Evolutionary conservation across 2,113 vertebrate species (phyloP).

Genomic region (Rhinopithecus roxellana): DNA sequence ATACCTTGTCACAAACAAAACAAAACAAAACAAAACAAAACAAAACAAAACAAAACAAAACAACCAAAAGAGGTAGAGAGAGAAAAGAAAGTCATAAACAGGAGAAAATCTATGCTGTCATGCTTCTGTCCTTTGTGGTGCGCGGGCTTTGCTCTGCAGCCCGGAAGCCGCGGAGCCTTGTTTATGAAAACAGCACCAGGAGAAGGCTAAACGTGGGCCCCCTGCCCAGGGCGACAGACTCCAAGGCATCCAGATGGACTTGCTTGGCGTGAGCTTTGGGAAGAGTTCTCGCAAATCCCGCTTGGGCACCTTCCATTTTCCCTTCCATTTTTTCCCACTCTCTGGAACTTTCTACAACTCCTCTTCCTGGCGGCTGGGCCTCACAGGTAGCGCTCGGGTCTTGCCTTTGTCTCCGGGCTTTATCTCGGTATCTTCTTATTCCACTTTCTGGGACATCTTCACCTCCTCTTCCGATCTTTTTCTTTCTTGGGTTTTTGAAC

Average conservation of each 20-base stretch:
- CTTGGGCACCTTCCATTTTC: not conserved
- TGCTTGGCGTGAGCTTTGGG: not conserved
- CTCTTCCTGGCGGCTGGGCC: accelerated
- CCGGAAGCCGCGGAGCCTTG: not conserved
- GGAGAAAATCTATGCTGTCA: not conserved
- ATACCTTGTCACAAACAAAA: too few species aligned
- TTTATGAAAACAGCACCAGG: accelerated
- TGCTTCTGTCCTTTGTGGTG: not conserved
- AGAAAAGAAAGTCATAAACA: not conserved
- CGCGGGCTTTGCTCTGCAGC: not conserved
- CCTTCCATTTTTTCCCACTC: not conserved
- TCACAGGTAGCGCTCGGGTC: accelerated
- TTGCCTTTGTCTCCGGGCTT: not conserved
- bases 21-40: too few species aligned
- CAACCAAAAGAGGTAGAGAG: too few species aligned
- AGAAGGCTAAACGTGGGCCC: accelerated
- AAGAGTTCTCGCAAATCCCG: accelerated
- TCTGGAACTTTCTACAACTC: not conserved
- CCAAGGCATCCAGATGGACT: accelerated
- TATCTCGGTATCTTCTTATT: not conserved
- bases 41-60: too few species aligned
- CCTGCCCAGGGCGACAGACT: accelerated
- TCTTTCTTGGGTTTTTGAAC: not conserved
- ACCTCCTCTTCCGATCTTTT: not conserved
- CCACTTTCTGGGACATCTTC: not conserved